Percentiles rank a stretch among this genome's conserved stretches.
Evolutionary conservation across 2,113 vertebrate species (phyloP).

Genomic region (Brachypodius melanocephalos): DNA sequence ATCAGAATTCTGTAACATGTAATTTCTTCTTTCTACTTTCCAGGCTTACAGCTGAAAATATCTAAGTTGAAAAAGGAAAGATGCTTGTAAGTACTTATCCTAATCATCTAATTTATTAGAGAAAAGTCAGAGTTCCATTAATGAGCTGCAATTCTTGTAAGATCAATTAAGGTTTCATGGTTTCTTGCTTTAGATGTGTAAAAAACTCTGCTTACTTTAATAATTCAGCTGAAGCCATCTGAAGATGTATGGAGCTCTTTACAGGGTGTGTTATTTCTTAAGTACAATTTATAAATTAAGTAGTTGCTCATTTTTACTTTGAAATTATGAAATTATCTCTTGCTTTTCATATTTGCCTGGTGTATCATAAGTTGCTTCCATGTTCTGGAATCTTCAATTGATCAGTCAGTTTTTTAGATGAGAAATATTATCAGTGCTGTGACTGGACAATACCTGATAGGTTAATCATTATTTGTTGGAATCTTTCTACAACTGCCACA

Average conservation of each 20-base stretch:
- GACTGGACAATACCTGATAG: constrained; percentile 22
- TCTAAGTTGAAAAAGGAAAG: constrained; percentile 91
- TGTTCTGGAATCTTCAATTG: background rate
- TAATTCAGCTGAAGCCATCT: background rate
- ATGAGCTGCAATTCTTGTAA: background rate
- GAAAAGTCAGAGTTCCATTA: background rate
- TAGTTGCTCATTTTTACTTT: background rate
- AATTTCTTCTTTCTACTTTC: constrained; percentile 44
- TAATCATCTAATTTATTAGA: background rate
- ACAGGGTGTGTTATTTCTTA: background rate
- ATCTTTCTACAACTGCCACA: constrained; percentile 37
- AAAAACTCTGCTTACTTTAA: background rate
- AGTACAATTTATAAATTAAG: background rate
- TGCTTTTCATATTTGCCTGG: background rate
- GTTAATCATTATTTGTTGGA: constrained; percentile 52
- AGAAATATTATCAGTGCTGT: background rate
- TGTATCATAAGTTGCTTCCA: background rate
- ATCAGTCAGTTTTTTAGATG: background rate
- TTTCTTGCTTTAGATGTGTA: background rate
- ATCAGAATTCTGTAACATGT: background rate
- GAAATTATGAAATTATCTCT: background rate
- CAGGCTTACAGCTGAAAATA: constrained; percentile 90
- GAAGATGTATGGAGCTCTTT: rapidly evolving
- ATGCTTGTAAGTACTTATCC: constrained; percentile 86
- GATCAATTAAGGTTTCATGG: background rate